phyloP scores from a whole-genome alignment of 2,888 invertebrate genomes.

The Toxonevra muliebris region DNA sequence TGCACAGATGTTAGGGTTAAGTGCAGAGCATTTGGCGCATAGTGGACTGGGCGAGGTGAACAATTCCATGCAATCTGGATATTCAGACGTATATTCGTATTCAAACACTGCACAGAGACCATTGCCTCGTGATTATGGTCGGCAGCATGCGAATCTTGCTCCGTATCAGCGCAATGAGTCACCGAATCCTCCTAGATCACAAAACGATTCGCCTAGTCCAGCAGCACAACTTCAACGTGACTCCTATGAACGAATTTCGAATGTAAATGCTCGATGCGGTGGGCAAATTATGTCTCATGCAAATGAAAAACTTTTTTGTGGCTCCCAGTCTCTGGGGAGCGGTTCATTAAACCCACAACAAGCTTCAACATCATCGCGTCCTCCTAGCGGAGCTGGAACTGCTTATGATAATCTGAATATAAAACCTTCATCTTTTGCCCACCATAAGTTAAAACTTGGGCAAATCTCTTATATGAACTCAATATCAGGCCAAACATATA shows the following conservation, averaged over 20 bases:
- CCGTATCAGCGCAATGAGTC: slow-evolving; percentile 46
- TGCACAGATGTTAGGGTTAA: slow-evolving; percentile 84
- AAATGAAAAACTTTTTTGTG: neutral
- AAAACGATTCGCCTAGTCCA: slow-evolving; percentile 55
- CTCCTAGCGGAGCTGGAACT: slow-evolving; percentile 34
- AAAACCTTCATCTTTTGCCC: slow-evolving; percentile 62
- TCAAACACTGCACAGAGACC: slow-evolving; percentile 36
- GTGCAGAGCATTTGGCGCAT: slow-evolving; percentile 68
- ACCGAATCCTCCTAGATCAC: slow-evolving; percentile 55
- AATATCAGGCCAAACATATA: slow-evolving; percentile 37
- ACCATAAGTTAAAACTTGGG: slow-evolving; percentile 63
- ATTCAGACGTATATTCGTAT: slow-evolving; percentile 19
- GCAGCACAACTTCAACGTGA: slow-evolving; percentile 46
- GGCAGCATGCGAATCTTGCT: neutral
- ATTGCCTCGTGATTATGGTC: neutral
- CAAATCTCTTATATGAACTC: slow-evolving; percentile 53
- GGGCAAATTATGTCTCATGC: slow-evolving; percentile 22
- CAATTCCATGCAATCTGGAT: slow-evolving; percentile 20
- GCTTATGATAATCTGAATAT: slow-evolving; percentile 51
- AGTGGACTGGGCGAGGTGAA: slow-evolving; percentile 48
- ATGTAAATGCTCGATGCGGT: slow-evolving; percentile 23
- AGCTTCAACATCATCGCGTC: neutral
- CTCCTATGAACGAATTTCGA: slow-evolving; percentile 55
- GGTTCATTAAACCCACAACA: neutral
- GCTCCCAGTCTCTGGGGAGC: neutral